phyloP scores from a whole-genome alignment of 1,140 invertebrate species.

The Lucilia sericata region DNA sequence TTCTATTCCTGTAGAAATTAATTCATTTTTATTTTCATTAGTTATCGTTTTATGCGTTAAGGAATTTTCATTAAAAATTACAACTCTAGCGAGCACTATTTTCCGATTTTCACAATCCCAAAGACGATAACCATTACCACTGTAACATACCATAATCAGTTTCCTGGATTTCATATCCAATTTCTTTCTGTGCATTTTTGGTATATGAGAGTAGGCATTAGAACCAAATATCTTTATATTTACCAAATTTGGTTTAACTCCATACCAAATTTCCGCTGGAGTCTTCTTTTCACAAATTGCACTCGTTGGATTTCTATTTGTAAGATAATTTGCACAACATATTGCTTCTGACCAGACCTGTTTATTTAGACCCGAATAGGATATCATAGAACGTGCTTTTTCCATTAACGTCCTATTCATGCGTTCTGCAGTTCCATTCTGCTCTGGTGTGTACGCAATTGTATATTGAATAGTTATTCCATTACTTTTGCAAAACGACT shows the following conservation, averaged over 20 bases:
- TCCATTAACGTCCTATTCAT: slow-evolving; percentile 1
- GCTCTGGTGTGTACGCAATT: slow-evolving; percentile 2
- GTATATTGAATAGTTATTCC: neutral
- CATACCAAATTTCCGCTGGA: neutral
- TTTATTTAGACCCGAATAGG: neutral
- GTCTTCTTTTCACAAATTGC: neutral
- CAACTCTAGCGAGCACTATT: neutral
- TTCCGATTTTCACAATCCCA: neutral
- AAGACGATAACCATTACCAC: slow-evolving; percentile 10
- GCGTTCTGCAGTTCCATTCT: neutral
- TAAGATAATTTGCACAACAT: neutral
- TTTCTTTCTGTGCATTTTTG: slow-evolving; percentile 16
- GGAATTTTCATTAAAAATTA: neutral
- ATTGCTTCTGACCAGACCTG: neutral
- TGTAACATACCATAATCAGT: neutral
- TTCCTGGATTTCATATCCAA: neutral
- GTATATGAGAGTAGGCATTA: neutral
- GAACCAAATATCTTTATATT: neutral
- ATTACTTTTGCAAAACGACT: neutral
- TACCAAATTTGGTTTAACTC: neutral
- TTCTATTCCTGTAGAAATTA: no score
- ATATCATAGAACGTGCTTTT: neutral
- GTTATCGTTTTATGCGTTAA: neutral
- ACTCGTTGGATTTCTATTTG: neutral
- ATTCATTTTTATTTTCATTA: no score